Conservation (phyloP, 2,113 vertebrate species). For the Corydoras maculifer region DNA sequence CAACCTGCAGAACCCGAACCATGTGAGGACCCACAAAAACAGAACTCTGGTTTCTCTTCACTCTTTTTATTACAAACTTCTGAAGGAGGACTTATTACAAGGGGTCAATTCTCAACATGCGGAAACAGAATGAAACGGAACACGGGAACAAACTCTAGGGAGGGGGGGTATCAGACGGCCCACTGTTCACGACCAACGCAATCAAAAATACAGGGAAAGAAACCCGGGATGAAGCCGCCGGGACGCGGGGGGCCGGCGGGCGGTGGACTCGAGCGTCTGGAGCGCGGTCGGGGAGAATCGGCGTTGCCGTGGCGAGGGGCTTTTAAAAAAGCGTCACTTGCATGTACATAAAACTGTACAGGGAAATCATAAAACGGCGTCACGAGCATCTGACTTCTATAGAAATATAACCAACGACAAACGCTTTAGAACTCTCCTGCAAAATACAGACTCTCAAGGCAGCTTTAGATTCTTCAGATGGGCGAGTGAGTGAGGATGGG, state of each 20-base stretch:
- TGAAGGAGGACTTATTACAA: constrained; percentile 90
- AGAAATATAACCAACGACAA: constrained; percentile 94
- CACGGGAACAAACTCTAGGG: constrained; percentile 39
- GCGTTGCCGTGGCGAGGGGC: constrained; percentile 58
- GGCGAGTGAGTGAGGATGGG: constrained; percentile 60
- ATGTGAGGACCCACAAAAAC: constrained; percentile 31
- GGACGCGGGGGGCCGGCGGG: constrained; percentile 63
- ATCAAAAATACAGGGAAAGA: constrained; percentile 41
- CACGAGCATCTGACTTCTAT: constrained; percentile 84
- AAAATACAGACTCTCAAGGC: constrained; percentile 73
- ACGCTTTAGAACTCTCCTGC: constrained; percentile 72
- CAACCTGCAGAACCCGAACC: too few species aligned
- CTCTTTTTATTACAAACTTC: constrained; percentile 93
- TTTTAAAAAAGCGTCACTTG: constrained; percentile 92
- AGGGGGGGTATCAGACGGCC: constrained; percentile 29
- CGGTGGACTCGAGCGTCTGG: too few species aligned
- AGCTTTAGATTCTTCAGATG: constrained; percentile 66
- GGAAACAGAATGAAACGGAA: constrained; percentile 62
- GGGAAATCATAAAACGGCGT: constrained; percentile 71
- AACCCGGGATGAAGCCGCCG: constrained; percentile 65
- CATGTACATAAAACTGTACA: constrained; percentile 99
- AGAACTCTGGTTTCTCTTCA: constrained; percentile 58
- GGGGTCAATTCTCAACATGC: constrained; percentile 78
- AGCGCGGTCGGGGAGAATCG: too few species aligned
- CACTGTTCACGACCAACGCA: constrained; percentile 40